Percentiles rank a stretch among this genome's conserved stretches.
These are phyloP conservation scores for Pteria penguin DNA, from an alignment of 2,888 invertebrate species.

Conservation along the genomic window DNA sequence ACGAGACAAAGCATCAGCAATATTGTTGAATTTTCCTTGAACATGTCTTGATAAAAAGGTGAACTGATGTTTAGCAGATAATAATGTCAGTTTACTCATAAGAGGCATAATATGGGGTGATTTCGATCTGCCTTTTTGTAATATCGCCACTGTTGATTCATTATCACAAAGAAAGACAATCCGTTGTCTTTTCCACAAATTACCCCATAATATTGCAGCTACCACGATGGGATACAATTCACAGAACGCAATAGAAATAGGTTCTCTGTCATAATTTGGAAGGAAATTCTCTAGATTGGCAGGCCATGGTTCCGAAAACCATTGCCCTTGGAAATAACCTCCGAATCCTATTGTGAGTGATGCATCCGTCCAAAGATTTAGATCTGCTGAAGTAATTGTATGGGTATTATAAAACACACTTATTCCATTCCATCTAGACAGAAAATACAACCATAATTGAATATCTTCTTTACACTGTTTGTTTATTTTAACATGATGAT, in stretches of 20 bases:
- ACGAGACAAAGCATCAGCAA: constrained; percentile 33
- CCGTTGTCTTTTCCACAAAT: constrained; percentile 11
- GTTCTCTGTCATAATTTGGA: background rate
- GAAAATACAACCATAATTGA: constrained; percentile 3
- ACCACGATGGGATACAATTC: constrained; percentile 33
- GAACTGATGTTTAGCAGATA: constrained; percentile 15
- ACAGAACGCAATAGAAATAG: constrained; percentile 23
- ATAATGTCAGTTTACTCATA: constrained; percentile 30
- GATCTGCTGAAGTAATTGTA: background rate
- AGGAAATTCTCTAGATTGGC: background rate
- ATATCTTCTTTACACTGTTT: constrained; percentile 32
- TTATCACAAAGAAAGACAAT: constrained; percentile 32
- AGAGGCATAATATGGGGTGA: constrained; percentile 19
- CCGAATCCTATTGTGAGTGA: constrained; percentile 26
- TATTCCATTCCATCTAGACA: constrained; percentile 24
- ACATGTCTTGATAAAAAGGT: constrained; percentile 11
- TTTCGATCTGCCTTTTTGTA: constrained; percentile 23
- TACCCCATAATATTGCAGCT: constrained; percentile 31
- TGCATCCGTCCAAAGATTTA: constrained; percentile 28
- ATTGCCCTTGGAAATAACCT: constrained; percentile 18
- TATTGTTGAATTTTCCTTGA: constrained; percentile 16
- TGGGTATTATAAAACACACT: constrained; percentile 16
- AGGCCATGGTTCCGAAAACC: constrained; percentile 33
- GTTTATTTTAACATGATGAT: constrained; percentile 35
- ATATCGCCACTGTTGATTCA: constrained; percentile 15